Percentiles rank a stretch among this genome's conserved stretches.
phyloP scores from a whole-genome alignment of 23 tunicate species.

The Halocynthia aurantium region DNA sequence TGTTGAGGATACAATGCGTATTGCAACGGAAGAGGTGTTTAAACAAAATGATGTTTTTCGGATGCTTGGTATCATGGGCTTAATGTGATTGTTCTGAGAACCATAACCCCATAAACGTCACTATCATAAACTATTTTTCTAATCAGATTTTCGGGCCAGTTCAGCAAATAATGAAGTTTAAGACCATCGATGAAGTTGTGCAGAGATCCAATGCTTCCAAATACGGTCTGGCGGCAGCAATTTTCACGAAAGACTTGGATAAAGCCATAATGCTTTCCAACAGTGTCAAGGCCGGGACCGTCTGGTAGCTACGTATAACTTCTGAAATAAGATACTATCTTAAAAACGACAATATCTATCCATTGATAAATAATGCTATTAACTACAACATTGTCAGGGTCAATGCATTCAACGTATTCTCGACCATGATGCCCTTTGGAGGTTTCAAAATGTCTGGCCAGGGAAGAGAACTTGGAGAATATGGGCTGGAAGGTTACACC shows the following conservation, averaged over 20 bases:
- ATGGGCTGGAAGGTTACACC: slow-evolving; percentile 27
- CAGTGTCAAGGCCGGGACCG: slow-evolving; percentile 25
- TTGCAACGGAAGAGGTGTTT: slow-evolving; percentile 46
- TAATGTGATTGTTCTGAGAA: no score
- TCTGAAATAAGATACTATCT: neutral
- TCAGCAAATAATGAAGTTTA: slow-evolving; percentile 52
- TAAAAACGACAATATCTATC: neutral
- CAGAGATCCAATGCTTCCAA: slow-evolving; percentile 34
- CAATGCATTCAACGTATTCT: slow-evolving; percentile 30
- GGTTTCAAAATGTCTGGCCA: slow-evolving; percentile 40
- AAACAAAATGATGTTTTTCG: no score
- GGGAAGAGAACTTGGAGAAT: slow-evolving; percentile 51
- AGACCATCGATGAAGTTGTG: slow-evolving; percentile 49
- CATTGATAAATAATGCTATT: neutral
- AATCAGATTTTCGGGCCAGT: slow-evolving; percentile 58
- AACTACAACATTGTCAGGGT: slow-evolving; percentile 9
- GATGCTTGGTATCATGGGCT: neutral
- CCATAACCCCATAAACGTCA: no score
- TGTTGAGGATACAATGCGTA: slow-evolving; percentile 30
- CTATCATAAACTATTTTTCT: no score
- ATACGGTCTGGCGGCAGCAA: slow-evolving; percentile 56
- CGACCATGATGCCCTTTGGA: slow-evolving; percentile 27
- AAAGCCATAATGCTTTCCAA: slow-evolving; percentile 46
- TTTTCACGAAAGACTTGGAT: slow-evolving; percentile 44
- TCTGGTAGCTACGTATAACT: slow-evolving; percentile 18